phyloP scores from a whole-genome alignment of 2,888 invertebrate genomes.

The Cybosia mesomella region DNA sequence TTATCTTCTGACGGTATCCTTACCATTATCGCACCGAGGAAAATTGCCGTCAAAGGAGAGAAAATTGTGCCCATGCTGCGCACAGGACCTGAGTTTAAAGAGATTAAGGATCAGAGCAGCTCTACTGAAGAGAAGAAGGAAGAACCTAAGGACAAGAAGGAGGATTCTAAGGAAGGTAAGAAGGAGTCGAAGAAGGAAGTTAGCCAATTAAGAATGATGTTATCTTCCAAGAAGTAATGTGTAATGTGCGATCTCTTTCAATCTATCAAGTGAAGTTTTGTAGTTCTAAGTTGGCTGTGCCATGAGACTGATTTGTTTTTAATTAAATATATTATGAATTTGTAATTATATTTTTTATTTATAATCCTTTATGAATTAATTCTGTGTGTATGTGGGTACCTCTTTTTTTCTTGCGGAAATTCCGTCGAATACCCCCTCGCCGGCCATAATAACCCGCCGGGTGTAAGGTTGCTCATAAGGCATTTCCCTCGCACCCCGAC shows the following conservation, averaged over 20 bases:
- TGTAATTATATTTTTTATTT: constrained; percentile 10
- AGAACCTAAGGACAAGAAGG: not conserved
- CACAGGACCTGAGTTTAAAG: not conserved
- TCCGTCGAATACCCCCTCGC: too few species aligned
- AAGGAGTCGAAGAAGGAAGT: not conserved
- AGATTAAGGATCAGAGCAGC: not conserved
- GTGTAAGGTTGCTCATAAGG: too few species aligned
- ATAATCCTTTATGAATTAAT: not conserved
- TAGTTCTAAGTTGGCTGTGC: constrained; percentile 32
- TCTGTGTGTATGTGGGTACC: too few species aligned
- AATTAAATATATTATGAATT: not conserved
- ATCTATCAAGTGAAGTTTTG: too few species aligned
- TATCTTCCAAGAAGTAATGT: too few species aligned
- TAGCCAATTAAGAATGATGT: too few species aligned
- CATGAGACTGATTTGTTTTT: constrained; percentile 26
- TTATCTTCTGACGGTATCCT: constrained; percentile 91
- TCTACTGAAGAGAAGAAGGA: not conserved
- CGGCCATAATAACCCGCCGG: too few species aligned
- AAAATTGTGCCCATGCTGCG: not conserved
- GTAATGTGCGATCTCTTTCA: too few species aligned
- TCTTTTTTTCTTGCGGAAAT: too few species aligned
- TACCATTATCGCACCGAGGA: constrained; percentile 88
- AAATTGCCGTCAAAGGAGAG: constrained; percentile 11
- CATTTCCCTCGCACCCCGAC: too few species aligned
- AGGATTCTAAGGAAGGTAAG: too few species aligned